These are phyloP conservation scores for Arge pagana DNA, from an alignment of 2,888 invertebrate species.

Conservation along the genomic window DNA sequence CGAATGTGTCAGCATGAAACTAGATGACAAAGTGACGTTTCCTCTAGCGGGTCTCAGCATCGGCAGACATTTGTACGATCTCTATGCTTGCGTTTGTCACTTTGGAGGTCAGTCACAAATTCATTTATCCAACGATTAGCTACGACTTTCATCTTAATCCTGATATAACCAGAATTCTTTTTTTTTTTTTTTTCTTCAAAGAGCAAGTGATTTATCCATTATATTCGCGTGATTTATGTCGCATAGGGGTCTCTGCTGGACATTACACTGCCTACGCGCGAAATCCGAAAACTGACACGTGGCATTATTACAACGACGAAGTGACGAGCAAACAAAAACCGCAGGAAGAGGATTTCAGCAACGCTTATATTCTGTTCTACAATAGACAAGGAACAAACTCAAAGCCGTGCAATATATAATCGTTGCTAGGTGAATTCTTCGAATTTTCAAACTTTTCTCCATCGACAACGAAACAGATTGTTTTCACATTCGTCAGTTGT, in stretches of 20 bases:
- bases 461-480: too few species aligned
- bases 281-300: slow-evolving; percentile 62
- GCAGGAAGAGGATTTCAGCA: slow-evolving; percentile 64
- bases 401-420: slow-evolving; percentile 55
- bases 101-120: slow-evolving; percentile 62
- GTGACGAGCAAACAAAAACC: slow-evolving; percentile 62
- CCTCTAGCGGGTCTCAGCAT: slow-evolving; percentile 64
- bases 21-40: slow-evolving; percentile 67
- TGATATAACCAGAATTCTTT: background rate
- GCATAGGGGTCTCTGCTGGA: slow-evolving; percentile 64
- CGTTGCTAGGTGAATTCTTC: too few species aligned
- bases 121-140: background rate
- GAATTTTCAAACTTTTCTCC: too few species aligned
- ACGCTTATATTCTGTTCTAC: slow-evolving; percentile 69
- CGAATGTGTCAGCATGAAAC: slow-evolving; percentile 66
- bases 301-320: slow-evolving; percentile 69
- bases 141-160: background rate
- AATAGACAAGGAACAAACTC: slow-evolving; percentile 61
- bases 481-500: slow-evolving; percentile 8
- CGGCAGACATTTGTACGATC: slow-evolving; percentile 62
- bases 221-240: slow-evolving; percentile 8
- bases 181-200: background rate
- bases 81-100: slow-evolving; percentile 69
- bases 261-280: slow-evolving; percentile 68
- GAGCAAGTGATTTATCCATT: too few species aligned